Base-by-base conservation (phyloP, 2,888 invertebrate species). In the Lepeophtheirus nordmannii region DNA sequence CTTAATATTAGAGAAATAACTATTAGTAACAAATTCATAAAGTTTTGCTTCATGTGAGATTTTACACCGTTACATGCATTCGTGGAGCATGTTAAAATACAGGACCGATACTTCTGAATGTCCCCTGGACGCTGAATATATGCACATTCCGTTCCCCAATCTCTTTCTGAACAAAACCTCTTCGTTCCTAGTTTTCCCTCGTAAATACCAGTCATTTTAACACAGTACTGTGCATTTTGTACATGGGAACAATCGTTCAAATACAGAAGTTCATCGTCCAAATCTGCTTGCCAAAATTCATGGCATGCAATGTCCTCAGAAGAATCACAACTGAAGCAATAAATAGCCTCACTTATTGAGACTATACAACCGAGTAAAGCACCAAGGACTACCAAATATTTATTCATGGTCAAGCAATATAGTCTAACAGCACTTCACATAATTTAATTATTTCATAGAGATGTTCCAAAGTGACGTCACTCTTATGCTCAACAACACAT, bases 61-160 rank as follows among this genome's bases (percentile, higher is more conserved):
- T 14, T 46, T 17, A 80, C 53, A n/a, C 80, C 74, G 77, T 92
- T 92, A 74, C 92, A 92, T 1, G 87, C 89, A 73, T 91, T 86
- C 0, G 83, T 81, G 67, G 79, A 78, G 72, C 92, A 92, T 0
- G 91, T 91, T 74, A 82, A 89, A 65, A 91, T 83, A 75, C 92
- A 92, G 3, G 90, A 89, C 70, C 91, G 75, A 46, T 91, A 91
- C 68, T 83, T 83, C 71, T 89, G 76, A 71, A 80, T 82, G 74
- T 92, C 92, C n/a, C 91, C 91, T 10, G 85, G 85, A 70, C 90
- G 86, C 69, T 81, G 78, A 0, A 90, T 88, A 75, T 88, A 89
- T 74, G 90, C 85, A 76, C 92, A 92, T 72, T 88, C 89, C 75
- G 89, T 89, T 17, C 91, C 91, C 72, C 89, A 77, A 75, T 91